Percentiles rank a stretch among this genome's conserved stretches.
Evolutionary conservation across 2,888 invertebrate genomes (phyloP).

Genomic region (Synanthedon vespiformis): DNA sequence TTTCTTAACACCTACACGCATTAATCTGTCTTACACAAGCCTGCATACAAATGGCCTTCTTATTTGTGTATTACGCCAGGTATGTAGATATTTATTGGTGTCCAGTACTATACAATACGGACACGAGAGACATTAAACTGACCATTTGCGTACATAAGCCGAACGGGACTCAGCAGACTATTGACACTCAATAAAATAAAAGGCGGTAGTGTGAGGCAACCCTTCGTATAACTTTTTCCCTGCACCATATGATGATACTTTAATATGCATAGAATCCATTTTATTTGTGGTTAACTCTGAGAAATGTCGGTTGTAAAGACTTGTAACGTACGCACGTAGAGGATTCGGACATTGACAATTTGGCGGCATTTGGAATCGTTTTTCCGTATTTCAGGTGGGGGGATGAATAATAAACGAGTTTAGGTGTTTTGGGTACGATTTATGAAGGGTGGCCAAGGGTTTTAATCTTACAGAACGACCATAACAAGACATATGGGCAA

Average conservation of each 20-base stretch:
- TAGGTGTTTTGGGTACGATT: constrained; percentile 51
- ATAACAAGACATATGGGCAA: constrained; percentile 66
- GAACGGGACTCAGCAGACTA: constrained; percentile 23
- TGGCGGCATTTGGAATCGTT: constrained; percentile 40
- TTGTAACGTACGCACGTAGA: constrained; percentile 11
- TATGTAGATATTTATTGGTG: not conserved
- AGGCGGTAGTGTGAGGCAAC: constrained; percentile 39
- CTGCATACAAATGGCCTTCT: not conserved
- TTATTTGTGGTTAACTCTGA: constrained; percentile 54
- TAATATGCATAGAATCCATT: constrained; percentile 65
- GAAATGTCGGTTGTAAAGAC: constrained; percentile 32
- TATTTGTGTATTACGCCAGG: not conserved
- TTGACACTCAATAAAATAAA: constrained; percentile 55
- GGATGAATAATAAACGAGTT: constrained; percentile 57
- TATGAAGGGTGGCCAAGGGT: constrained; percentile 60
- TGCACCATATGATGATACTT: constrained; percentile 57
- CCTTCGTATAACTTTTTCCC: constrained; percentile 51
- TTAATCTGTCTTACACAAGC: not conserved
- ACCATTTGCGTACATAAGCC: not conserved
- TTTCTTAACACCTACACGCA: not conserved
- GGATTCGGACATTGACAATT: constrained; percentile 42
- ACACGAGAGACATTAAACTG: not conserved
- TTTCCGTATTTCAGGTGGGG: constrained; percentile 40
- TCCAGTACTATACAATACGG: not conserved
- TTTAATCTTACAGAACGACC: constrained; percentile 64